Conservation (phyloP, 1,140 invertebrate genomes). For the Pachyrhynchus sulphureomaculatus region DNA sequence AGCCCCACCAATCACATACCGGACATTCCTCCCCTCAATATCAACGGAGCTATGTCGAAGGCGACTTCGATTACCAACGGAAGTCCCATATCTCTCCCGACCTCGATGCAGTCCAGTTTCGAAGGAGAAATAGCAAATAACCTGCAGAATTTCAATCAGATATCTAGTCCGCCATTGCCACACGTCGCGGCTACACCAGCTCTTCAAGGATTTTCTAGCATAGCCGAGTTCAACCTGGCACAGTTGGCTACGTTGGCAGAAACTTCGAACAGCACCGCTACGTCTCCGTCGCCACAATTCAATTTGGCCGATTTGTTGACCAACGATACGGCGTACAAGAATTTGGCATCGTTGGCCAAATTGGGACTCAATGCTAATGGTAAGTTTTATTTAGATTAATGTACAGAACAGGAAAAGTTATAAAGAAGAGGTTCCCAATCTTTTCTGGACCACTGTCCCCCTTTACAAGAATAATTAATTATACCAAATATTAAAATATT, state of each 20-base stretch:
- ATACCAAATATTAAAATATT: too few relatives aligned
- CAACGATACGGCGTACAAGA: constrained; percentile 81
- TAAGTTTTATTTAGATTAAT: constrained; percentile 18
- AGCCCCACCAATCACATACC: constrained; percentile 8
- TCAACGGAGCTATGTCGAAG: constrained; percentile 35
- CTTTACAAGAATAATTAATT: too few relatives aligned
- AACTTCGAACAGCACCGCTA: constrained; percentile 62
- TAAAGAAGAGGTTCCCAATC: too few relatives aligned
- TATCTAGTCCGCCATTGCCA: constrained; percentile 51
- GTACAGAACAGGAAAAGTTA: too few relatives aligned
- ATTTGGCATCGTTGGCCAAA: constrained; percentile 85
- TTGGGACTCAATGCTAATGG: constrained; percentile 59
- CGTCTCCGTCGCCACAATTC: constrained; percentile 67
- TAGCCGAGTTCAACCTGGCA: constrained; percentile 81
- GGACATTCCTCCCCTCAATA: constrained; percentile 34
- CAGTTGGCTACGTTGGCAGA: constrained; percentile 78
- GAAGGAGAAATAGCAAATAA: constrained; percentile 60
- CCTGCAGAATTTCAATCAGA: constrained; percentile 54
- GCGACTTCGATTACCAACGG: constrained; percentile 16
- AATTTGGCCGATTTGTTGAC: constrained; percentile 72
- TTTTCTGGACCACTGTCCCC: too few relatives aligned
- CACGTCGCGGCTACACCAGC: constrained; percentile 53
- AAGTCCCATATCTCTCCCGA: constrained; percentile 66
- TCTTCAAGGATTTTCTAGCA: constrained; percentile 63
- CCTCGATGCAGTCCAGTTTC: constrained; percentile 75